These are phyloP conservation scores for Gadus macrocephalus DNA, from an alignment of 2,113 vertebrate genomes.

Conservation along the genomic window DNA sequence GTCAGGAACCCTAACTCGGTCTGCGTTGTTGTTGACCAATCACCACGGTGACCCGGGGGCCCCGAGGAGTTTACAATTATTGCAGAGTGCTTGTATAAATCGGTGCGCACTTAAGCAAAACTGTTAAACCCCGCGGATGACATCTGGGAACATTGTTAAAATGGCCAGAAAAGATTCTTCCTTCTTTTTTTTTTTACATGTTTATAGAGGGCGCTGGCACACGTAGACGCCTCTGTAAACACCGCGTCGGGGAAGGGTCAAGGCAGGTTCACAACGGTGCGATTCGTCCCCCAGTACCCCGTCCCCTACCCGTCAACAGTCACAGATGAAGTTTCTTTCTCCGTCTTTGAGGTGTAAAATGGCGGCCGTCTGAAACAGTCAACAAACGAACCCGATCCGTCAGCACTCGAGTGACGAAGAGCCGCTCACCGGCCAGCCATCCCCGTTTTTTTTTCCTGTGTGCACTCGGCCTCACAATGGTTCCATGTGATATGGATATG, in stretches of 20 bases:
- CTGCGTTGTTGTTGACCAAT: neutral
- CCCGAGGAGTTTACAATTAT: conserved; percentile 46
- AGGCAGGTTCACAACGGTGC: conserved; percentile 23
- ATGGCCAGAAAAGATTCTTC: conserved; percentile 43
- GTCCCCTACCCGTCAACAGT: conserved; percentile 16
- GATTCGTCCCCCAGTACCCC: neutral
- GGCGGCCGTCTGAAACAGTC: neutral
- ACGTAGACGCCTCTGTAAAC: conserved; percentile 42
- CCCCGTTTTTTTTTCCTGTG: neutral
- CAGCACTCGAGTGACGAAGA: conserved; percentile 41
- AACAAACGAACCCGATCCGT: conserved; percentile 46
- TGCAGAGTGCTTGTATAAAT: conserved; percentile 53
- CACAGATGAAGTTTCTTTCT: neutral
- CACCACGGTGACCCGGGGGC: neutral
- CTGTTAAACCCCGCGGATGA: conserved; percentile 58
- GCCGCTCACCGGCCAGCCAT: conserved; percentile 31
- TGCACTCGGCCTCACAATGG: conserved; percentile 34
- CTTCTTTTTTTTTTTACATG: conserved; percentile 33
- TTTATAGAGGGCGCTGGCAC: conserved; percentile 53
- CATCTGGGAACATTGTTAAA: conserved; percentile 43
- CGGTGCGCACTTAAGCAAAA: conserved; percentile 50
- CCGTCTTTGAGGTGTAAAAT: conserved; percentile 32
- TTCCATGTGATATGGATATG: conserved; percentile 56
- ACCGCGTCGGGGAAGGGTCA: conserved; percentile 38
- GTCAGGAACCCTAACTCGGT: conserved; percentile 28